phyloP scores from a whole-genome alignment of 2,888 invertebrate species.

The Chesias legatella region DNA sequence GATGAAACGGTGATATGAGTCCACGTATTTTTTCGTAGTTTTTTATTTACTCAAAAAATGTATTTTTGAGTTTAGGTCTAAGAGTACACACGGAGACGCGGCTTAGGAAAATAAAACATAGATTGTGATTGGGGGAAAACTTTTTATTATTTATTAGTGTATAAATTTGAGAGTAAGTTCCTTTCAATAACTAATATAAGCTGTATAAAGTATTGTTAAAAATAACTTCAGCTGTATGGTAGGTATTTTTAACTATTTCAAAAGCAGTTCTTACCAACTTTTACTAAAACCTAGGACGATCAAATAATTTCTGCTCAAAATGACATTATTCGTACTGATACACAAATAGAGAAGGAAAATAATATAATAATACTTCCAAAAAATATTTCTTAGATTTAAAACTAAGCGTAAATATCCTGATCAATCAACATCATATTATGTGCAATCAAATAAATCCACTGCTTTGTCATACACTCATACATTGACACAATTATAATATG shows the following conservation, averaged over 20 bases:
- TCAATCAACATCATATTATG: conserved; percentile 29
- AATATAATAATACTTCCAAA: conserved; percentile 34
- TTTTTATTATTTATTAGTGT: conserved; percentile 7
- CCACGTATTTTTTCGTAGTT: too few relatives aligned
- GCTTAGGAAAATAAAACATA: conserved; percentile 13
- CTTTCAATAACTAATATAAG: too few relatives aligned
- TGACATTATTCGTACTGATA: conserved; percentile 9
- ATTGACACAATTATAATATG: conserved; percentile 7
- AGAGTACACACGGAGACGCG: too few relatives aligned
- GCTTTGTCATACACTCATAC: conserved; percentile 17
- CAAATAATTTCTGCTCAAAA: conserved; percentile 46
- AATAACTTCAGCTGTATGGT: too few relatives aligned
- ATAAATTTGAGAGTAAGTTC: background rate
- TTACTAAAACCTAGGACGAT: conserved; percentile 30
- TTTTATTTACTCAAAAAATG: too few relatives aligned
- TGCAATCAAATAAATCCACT: conserved; percentile 31
- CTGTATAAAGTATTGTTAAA: too few relatives aligned
- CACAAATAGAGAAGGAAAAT: conserved; percentile 13
- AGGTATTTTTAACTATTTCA: conserved; percentile 16
- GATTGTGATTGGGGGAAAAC: conserved; percentile 5
- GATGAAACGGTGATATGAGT: too few relatives aligned
- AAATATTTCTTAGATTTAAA: conserved; percentile 15
- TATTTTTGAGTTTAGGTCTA: too few relatives aligned
- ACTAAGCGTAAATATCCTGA: conserved; percentile 10
- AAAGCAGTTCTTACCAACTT: conserved; percentile 10